Evolutionary conservation across 2,888 invertebrate species (phyloP).

Genomic region (Sepiola atlantica): DNA sequence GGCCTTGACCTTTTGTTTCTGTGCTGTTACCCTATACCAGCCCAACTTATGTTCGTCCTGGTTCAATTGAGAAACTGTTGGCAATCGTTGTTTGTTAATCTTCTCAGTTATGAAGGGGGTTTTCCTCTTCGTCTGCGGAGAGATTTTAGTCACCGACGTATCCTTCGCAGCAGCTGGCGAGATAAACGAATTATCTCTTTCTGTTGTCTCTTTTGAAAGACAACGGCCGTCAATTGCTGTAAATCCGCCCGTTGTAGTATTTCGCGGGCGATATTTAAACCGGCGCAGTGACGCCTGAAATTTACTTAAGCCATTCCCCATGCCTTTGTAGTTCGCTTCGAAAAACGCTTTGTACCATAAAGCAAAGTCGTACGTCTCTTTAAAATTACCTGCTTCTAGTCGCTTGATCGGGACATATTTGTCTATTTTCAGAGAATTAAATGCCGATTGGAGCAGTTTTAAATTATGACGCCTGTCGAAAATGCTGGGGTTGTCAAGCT

Average conservation of each 20-base stretch:
- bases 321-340: constrained; percentile 33
- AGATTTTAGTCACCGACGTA: neutral
- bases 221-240: neutral
- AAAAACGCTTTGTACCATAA: constrained; percentile 33
- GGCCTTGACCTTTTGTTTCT: neutral
- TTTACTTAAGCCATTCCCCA: neutral
- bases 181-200: neutral
- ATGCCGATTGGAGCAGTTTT: neutral
- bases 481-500: neutral
- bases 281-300: neutral
- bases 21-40: neutral
- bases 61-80: neutral
- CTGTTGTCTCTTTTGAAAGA: neutral
- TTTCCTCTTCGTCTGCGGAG: neutral
- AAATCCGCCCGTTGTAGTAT: neutral
- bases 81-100: neutral
- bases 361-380: constrained; percentile 23
- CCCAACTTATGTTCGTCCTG: neutral
- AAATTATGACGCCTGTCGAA: constrained; percentile 37
- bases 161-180: neutral
- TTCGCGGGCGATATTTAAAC: too few relatives aligned
- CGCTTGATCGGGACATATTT: constrained; percentile 13
- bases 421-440: neutral
- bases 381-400: neutral
- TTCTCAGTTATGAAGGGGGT: neutral